Evolutionary conservation across 2,888 invertebrate genomes (phyloP), one percentile per base, ranked within the genome.

Genomic region (Melitaea athalia): DNA sequence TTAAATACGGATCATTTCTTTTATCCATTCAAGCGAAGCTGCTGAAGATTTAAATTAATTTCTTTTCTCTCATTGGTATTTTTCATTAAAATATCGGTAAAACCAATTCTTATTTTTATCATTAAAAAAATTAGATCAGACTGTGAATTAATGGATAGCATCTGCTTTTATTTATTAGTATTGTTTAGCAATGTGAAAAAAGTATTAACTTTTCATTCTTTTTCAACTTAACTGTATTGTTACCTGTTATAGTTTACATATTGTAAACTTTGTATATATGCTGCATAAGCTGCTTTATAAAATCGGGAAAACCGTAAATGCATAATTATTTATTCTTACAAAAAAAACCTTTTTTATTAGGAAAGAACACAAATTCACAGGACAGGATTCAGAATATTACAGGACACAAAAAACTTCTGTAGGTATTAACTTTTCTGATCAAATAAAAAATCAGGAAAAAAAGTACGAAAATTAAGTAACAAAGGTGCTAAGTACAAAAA

Each of bases 21-120:
- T 38, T 52, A 59, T 63, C 59, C 59, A 50, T 49, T 63, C 31
- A 10, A 50, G 59, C 43, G 43, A 63, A 59, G 38, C 50, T 55
- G 68, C 64, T 55, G 64, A 70, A 68, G 71, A 75, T 71, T 72
- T 61, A 64, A 74, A 75, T 72, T 71, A 67, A 63, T 68, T 67
- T 72, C 67, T 62, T 62, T 53, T 63, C 70, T 64, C 52, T 59
- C 31, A 65, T 55, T 72, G 69, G 67, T 73, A 72, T 74, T 74
- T 73, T 69, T 72, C 72, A 75, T 76, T 74, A 67, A 75, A 76
- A 74, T 75, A 65, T 63, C 68, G 49, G 55, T 24, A 59, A 57
- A 53, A 66, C 38, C 1, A 64, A 61, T 61, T 52, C 50, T 63
- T 53, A 53, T 50, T 57, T 49, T 50, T 60, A 68, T 66, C 43